Evolutionary conservation across 2,113 vertebrate species (phyloP).

Genomic region (Gobiocypris rarus): DNA sequence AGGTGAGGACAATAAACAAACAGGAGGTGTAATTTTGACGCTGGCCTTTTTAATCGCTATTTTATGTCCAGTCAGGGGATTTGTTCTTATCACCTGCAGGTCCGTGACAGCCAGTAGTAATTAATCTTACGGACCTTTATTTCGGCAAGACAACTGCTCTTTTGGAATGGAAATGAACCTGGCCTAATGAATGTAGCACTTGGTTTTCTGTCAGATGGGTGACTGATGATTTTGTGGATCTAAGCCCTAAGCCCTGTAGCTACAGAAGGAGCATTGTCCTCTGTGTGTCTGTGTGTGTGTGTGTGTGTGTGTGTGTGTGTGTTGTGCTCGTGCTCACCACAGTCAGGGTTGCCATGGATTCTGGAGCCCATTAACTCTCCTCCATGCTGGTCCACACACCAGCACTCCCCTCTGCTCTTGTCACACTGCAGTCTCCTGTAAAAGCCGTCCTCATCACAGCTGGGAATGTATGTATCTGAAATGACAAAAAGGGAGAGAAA

Average conservation of each 20-base stretch:
- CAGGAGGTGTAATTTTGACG: slow-evolving; percentile 65
- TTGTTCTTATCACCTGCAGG: slow-evolving; percentile 70
- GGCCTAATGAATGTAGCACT: slow-evolving; percentile 73
- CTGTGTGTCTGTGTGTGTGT: slow-evolving; percentile 24
- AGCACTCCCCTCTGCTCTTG: slow-evolving; percentile 85
- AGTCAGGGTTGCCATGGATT: slow-evolving; percentile 87
- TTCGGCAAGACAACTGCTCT: slow-evolving; percentile 70
- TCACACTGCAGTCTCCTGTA: slow-evolving; percentile 94
- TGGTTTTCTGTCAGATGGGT: slow-evolving; percentile 65
- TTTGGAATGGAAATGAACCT: slow-evolving; percentile 79
- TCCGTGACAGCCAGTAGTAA: slow-evolving; percentile 69
- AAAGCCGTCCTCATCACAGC: slow-evolving; percentile 94
- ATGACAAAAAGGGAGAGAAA: slow-evolving; percentile 37
- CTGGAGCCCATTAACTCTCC: slow-evolving; percentile 87
- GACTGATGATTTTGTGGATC: slow-evolving; percentile 64
- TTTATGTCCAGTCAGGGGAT: slow-evolving; percentile 71
- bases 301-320: slow-evolving; percentile 9
- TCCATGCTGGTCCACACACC: slow-evolving; percentile 94
- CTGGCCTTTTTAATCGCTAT: slow-evolving; percentile 71
- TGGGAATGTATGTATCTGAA: slow-evolving; percentile 90
- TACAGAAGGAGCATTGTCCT: slow-evolving; percentile 72
- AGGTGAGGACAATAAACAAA: slow-evolving; percentile 37
- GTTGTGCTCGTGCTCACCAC: slow-evolving; percentile 78
- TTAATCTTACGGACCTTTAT: slow-evolving; percentile 77
- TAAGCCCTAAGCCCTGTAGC: slow-evolving; percentile 53